Conservation (phyloP, 2,113 vertebrate species). For the Dipodomys merriami region DNA sequence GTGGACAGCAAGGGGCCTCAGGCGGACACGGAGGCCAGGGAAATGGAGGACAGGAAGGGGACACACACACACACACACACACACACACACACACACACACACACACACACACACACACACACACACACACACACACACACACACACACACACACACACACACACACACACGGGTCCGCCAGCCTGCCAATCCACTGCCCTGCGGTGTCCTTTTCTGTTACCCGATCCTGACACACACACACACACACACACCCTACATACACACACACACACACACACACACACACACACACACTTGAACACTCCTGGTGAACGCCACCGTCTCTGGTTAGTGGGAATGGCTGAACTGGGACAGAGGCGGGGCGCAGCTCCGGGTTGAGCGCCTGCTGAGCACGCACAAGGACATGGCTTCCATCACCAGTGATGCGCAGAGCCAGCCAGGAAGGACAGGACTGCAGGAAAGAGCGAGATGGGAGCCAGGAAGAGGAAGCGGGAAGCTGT, state of each 20-base stretch:
- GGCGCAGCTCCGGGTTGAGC: not conserved
- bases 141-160: too few species aligned
- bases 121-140: too few species aligned
- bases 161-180: too few species aligned
- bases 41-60: not conserved
- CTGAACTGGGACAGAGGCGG: not conserved
- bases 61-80: not conserved
- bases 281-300: not conserved
- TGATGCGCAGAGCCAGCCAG: not conserved
- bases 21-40: fast-evolving
- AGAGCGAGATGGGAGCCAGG: too few species aligned
- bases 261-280: too few species aligned
- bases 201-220: too few species aligned
- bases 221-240: too few species aligned
- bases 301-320: not conserved
- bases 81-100: too few species aligned
- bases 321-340: not conserved
- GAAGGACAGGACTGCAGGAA: not conserved
- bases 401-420: not conserved
- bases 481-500: not conserved
- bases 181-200: not conserved
- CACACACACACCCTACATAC: too few species aligned
- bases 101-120: too few species aligned
- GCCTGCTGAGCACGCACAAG: not conserved
- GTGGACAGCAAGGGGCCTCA: not conserved